phyloP scores from a whole-genome alignment of 2,888 invertebrate genomes.

The Phragmatobia fuliginosa region DNA sequence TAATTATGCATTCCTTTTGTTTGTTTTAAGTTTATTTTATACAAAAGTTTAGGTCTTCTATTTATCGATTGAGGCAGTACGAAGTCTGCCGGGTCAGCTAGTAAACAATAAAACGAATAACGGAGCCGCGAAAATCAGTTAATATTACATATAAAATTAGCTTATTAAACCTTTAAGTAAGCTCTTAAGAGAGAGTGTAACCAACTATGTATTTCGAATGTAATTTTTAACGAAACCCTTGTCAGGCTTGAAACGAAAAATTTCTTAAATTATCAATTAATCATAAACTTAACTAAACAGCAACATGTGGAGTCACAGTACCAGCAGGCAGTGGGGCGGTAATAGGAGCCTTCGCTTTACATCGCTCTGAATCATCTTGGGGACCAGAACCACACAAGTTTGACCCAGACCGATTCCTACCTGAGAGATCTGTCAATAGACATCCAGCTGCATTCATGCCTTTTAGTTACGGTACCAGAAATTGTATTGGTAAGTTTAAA shows the following conservation, averaged over 20 bases:
- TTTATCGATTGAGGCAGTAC: too few species aligned
- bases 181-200: neutral
- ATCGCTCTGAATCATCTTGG: slow-evolving; percentile 83
- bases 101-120: too few species aligned
- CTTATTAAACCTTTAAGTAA: neutral
- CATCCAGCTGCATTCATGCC: slow-evolving; percentile 82
- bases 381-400: slow-evolving; percentile 85
- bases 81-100: too few species aligned
- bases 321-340: slow-evolving; percentile 79
- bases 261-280: neutral
- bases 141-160: too few species aligned
- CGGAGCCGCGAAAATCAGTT: too few species aligned
- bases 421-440: slow-evolving; percentile 75
- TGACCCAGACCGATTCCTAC: slow-evolving; percentile 87
- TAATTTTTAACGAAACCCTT: too few species aligned
- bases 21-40: too few species aligned
- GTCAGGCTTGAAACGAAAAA: neutral
- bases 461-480: slow-evolving; percentile 82
- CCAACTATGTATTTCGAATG: neutral
- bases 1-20: too few species aligned
- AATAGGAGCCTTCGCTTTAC: slow-evolving; percentile 77
- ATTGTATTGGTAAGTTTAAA: slow-evolving; percentile 73
- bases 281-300: slow-evolving; percentile 62
- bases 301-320: slow-evolving; percentile 70
- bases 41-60: too few species aligned